phyloP scores from a whole-genome alignment of 23 tunicate species.

The Ciona savignyi region DNA sequence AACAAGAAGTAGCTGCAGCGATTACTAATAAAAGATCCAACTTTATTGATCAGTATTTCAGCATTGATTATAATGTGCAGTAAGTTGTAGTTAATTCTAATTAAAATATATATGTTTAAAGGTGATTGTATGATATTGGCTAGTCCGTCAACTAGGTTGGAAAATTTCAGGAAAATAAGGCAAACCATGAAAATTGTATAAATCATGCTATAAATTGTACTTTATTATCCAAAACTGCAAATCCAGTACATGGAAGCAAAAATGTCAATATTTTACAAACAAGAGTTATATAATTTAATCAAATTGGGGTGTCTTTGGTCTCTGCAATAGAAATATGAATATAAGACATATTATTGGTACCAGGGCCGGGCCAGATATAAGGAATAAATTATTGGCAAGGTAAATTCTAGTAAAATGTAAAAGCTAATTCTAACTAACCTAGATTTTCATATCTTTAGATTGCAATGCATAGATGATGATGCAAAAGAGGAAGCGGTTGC shows the following conservation, averaged over 20 bases:
- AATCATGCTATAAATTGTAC: too few species aligned
- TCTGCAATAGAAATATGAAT: too few species aligned
- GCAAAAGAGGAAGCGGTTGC: slow-evolving; percentile 69
- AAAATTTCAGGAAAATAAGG: too few species aligned
- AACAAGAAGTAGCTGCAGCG: background rate
- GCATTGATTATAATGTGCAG: slow-evolving; percentile 64
- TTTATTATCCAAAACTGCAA: too few species aligned
- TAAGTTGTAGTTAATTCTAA: slow-evolving; percentile 2
- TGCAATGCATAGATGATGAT: slow-evolving; percentile 81
- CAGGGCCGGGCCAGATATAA: background rate
- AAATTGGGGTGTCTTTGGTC: too few species aligned
- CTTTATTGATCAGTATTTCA: slow-evolving; percentile 81
- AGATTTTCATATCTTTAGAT: background rate
- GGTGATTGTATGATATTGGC: too few species aligned
- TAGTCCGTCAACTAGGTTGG: too few species aligned
- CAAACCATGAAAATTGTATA: too few species aligned
- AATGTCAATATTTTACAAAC: too few species aligned
- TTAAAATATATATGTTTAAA: too few species aligned
- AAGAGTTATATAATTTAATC: background rate
- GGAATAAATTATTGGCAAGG: background rate
- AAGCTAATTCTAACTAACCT: background rate
- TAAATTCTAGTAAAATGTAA: background rate
- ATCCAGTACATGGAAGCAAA: too few species aligned
- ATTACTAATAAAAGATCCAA: background rate
- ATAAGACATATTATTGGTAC: too few species aligned